These are phyloP conservation scores for Vimba vimba DNA, from an alignment of 2,113 vertebrate genomes.

Conservation along the genomic window DNA sequence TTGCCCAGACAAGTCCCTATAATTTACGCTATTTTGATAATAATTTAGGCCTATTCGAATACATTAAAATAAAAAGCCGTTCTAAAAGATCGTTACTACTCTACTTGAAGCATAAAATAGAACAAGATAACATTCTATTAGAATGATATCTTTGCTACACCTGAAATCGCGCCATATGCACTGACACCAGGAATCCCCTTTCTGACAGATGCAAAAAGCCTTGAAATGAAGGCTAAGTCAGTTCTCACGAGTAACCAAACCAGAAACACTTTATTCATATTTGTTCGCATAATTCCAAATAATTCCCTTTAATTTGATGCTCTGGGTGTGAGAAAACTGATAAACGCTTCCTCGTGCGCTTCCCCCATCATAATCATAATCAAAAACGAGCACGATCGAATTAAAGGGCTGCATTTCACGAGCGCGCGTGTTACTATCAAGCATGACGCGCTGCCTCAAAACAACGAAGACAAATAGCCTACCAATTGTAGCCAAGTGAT, in stretches of 20 bases:
- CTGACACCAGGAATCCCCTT: not conserved
- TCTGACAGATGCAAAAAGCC: not conserved
- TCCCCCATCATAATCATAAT: not conserved
- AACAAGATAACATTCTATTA: not conserved
- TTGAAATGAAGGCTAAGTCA: not conserved
- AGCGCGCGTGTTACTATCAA: constrained; percentile 37
- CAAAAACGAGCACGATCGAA: not conserved
- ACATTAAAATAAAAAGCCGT: not conserved
- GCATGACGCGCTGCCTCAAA: constrained; percentile 27
- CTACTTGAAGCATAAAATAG: not conserved
- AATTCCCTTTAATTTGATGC: not conserved
- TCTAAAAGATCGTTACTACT: not conserved
- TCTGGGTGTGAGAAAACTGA: not conserved
- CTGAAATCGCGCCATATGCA: not conserved
- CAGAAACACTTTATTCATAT: not conserved
- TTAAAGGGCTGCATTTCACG: constrained; percentile 7
- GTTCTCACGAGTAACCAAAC: not conserved
- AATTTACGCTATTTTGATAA: no score
- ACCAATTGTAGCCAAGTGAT: constrained; percentile 3
- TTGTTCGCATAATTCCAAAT: not conserved
- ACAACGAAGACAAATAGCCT: not conserved
- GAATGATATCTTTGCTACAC: not conserved
- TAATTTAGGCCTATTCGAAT: no score
- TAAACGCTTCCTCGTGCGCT: not conserved
- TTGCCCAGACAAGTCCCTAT: not conserved